Evolutionary conservation across 1,140 invertebrate genomes (phyloP).

Genomic region (Ganaspis sp.): DNA sequence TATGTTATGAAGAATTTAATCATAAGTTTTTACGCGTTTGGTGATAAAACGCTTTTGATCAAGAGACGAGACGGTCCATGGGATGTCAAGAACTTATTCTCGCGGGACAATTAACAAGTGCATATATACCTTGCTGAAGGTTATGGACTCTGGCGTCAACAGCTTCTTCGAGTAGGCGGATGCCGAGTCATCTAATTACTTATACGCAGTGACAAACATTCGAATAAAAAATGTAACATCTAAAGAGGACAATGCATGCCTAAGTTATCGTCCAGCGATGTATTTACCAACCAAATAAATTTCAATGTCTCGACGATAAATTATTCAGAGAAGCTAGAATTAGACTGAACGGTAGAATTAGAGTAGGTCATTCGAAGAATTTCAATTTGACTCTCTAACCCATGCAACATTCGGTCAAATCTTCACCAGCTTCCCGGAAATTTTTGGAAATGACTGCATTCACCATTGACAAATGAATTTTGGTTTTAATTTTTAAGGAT

Average conservation of each 20-base stretch:
- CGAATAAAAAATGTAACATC: neutral
- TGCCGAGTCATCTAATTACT: neutral
- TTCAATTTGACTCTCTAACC: neutral
- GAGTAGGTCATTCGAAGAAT: neutral
- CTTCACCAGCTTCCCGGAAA: no score
- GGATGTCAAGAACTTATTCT: neutral
- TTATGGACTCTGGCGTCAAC: neutral
- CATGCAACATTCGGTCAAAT: no score
- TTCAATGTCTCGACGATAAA: neutral
- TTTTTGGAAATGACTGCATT: no score
- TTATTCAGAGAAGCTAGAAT: neutral
- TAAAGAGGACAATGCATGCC: neutral
- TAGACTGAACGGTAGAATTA: neutral
- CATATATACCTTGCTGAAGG: conserved; percentile 1
- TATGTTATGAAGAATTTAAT: conserved; percentile 29
- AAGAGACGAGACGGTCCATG: neutral
- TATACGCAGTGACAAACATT: neutral
- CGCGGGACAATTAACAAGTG: conserved; percentile 3
- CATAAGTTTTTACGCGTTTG: conserved; percentile 24
- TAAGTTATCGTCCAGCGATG: neutral
- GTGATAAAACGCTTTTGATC: neutral
- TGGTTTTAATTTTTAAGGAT: no score
- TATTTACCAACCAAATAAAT: neutral
- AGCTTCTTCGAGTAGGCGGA: conserved; percentile 6
- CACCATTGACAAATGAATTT: no score